phyloP scores from a whole-genome alignment of 2,888 invertebrate species.

The Luffia ferchaultella region DNA sequence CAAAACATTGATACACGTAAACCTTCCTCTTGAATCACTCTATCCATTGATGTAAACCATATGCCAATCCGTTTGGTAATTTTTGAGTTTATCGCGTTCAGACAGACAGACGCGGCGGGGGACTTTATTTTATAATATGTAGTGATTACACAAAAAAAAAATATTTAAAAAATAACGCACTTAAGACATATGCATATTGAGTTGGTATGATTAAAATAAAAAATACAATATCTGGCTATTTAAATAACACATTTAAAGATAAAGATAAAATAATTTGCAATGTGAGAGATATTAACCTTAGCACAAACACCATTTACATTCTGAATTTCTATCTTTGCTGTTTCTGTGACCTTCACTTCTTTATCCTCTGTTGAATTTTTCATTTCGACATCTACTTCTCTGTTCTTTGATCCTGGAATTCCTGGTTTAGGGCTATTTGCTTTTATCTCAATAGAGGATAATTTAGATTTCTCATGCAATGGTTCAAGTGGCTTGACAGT shows the following conservation, averaged over 20 bases:
- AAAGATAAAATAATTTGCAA: too few relatives aligned
- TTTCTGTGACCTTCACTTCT: slow-evolving; percentile 20
- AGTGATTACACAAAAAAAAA: too few relatives aligned
- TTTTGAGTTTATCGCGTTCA: too few relatives aligned
- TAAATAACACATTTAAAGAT: not conserved
- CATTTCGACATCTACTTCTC: not conserved
- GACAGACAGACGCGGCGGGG: too few relatives aligned
- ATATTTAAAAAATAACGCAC: too few relatives aligned
- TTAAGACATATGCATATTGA: too few relatives aligned
- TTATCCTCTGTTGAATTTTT: not conserved
- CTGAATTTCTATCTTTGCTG: slow-evolving; percentile 26
- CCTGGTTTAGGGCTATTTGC: not conserved
- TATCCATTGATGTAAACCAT: too few relatives aligned
- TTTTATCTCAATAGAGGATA: not conserved
- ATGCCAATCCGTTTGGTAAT: too few relatives aligned
- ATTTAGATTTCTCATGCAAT: not conserved
- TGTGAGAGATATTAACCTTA: slow-evolving; percentile 28
- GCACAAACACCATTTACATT: slow-evolving; percentile 47
- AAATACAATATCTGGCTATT: not conserved
- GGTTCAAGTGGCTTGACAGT: slow-evolving; percentile 16
- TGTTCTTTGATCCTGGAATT: not conserved
- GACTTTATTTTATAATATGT: too few relatives aligned
- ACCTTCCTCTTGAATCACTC: too few relatives aligned
- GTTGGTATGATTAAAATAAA: too few relatives aligned
- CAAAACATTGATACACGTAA: too few relatives aligned